Conservation (phyloP, 2,113 vertebrate species). For the Calyptomena viridis region DNA sequence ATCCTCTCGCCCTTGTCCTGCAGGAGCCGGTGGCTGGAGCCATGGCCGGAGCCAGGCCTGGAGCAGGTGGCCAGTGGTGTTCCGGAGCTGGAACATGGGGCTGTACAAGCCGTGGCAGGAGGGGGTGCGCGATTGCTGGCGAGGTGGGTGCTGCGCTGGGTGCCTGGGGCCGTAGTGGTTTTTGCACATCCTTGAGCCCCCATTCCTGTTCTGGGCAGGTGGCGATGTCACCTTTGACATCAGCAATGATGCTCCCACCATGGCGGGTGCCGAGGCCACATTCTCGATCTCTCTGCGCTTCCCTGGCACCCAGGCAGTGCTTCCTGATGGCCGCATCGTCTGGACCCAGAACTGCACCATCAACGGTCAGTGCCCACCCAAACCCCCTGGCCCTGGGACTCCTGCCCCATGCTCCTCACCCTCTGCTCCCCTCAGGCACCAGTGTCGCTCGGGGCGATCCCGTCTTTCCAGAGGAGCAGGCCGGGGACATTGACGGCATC, state of each 20-base stretch:
- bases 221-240: slow-evolving; percentile 84
- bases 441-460: slow-evolving; percentile 75
- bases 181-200: fast-evolving
- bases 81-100: slow-evolving; percentile 79
- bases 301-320: slow-evolving; percentile 77
- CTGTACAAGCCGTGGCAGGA: slow-evolving; percentile 87
- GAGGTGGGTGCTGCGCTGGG: slow-evolving; percentile 61
- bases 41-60: background rate
- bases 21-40: slow-evolving; percentile 57
- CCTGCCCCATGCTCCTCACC: background rate
- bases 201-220: slow-evolving; percentile 62
- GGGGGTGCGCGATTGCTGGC: slow-evolving; percentile 83
- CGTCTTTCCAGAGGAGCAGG: slow-evolving; percentile 78
- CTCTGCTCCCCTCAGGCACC: slow-evolving; percentile 69
- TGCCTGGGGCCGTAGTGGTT: background rate
- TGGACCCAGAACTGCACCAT: slow-evolving; percentile 83
- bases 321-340: slow-evolving; percentile 82
- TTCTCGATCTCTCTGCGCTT: slow-evolving; percentile 85
- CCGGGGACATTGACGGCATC: slow-evolving; percentile 45
- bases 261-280: slow-evolving; percentile 83
- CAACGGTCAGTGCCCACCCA: slow-evolving; percentile 71
- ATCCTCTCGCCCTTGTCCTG: background rate
- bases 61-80: slow-evolving; percentile 54
- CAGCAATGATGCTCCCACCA: slow-evolving; percentile 86
- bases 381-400: too few relatives aligned